Base-by-base conservation (phyloP, 2,797 vertebrate species). In the Saxicola maurus region DNA sequence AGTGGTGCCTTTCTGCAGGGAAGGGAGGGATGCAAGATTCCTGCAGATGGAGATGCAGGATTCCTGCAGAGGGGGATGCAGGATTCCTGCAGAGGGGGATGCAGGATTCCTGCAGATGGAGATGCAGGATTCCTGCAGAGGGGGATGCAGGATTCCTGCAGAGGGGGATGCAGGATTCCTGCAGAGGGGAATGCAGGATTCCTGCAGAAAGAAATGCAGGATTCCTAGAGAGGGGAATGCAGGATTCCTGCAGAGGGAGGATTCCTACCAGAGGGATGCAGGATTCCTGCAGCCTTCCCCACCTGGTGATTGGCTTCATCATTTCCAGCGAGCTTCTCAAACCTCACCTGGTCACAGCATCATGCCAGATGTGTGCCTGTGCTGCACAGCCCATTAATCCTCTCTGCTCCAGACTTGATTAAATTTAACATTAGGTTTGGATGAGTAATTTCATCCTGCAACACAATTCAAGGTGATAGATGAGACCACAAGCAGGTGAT, bases 361-460 rank as follows among this genome's bases (percentile, higher is more conserved):
- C n/a, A 75, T 66, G 59, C 82, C 75, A 53, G 76, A 33, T 6
- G 5, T 30, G 62, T 75, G 74, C 81, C 35, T 51, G 77, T 15
- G 81, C 6, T 19, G 7, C 77, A 82, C 67, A 91, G 81, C 82
- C 86, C 87, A 94, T 89, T 90, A 86, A 59, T 89, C 65, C 83
- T 94, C 93, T 86, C 60, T 49, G 81, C 82, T 90, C 91, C 81
- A 33, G 87, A 87, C 87, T 31, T 82, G 90, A 95, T 96, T 96
- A 94, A 94, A 96, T 97, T 96, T 96, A 93, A 96, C 95, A 96
- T 95, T 84, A 94, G 95, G 86, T n/a, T 71, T 87, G 95, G 95
- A 95, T 96, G 96, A 96, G 96, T 96, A 95, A 96, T 96, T 97
- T 96, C 95, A 96, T 91, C 86, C 46, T 89, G 95, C 91, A 90